A percentile compares a stretch with the other conserved stretches of the same genome.
phyloP scores from a whole-genome alignment of 2,888 invertebrate genomes.

The Mythimna vitellina region DNA sequence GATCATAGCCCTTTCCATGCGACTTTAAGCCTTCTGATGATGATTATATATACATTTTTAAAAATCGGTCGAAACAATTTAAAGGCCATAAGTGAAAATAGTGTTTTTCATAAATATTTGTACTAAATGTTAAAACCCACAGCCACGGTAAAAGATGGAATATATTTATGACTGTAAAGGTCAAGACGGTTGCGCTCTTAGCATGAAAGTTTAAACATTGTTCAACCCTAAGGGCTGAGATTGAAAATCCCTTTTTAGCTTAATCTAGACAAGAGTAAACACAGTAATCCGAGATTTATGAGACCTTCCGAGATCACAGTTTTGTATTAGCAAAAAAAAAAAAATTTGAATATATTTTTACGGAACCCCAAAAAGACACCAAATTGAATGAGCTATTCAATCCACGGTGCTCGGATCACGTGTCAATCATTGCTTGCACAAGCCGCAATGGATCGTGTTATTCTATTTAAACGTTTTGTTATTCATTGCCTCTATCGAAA shows the following conservation, averaged over 20 bases:
- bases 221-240: not conserved
- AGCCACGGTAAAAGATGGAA: not conserved
- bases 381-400: slow-evolving; percentile 81
- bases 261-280: not conserved
- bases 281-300: not conserved
- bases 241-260: not conserved
- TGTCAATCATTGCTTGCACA: slow-evolving; percentile 87
- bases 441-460: slow-evolving; percentile 84
- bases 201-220: not conserved
- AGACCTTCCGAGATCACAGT: not conserved
- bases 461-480: slow-evolving; percentile 86
- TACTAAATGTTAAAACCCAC: not conserved
- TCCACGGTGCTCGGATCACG: slow-evolving; percentile 83
- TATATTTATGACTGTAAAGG: not conserved
- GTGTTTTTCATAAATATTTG: too few species aligned
- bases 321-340: not conserved
- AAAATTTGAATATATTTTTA: not conserved
- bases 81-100: too few species aligned
- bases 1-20: too few species aligned
- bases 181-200: not conserved
- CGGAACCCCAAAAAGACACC: slow-evolving; percentile 62
- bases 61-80: too few species aligned
- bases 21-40: too few species aligned
- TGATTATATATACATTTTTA: too few species aligned
- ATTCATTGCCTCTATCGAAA: slow-evolving; percentile 87